phyloP scores from a whole-genome alignment of 2,797 vertebrate species.

The Naso thynnoides region DNA sequence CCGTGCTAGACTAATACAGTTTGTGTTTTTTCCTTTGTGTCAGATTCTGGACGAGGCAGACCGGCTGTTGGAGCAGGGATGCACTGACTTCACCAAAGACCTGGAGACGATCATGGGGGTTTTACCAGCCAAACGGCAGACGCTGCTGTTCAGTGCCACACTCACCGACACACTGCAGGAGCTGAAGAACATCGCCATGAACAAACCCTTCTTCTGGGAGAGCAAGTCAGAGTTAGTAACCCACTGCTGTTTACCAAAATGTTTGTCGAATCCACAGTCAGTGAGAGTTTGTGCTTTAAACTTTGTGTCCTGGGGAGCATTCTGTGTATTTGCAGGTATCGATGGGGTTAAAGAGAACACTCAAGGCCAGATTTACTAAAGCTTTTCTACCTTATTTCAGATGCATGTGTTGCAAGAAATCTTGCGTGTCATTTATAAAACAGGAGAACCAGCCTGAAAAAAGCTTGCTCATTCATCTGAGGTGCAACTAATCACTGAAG shows the following conservation, averaged over 20 bases:
- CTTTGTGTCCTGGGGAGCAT: not conserved
- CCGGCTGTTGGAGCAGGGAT: constrained; percentile 93
- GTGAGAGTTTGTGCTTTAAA: too few species aligned
- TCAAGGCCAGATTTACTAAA: not conserved
- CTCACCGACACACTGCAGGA: constrained; percentile 91
- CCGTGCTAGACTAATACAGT: not conserved
- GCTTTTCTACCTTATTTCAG: constrained; percentile 4
- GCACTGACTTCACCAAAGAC: constrained; percentile 93
- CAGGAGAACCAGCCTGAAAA: constrained; percentile 2
- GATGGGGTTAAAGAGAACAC: not conserved
- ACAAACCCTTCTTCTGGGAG: constrained; percentile 96
- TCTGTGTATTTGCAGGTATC: not conserved
- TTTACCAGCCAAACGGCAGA: constrained; percentile 89
- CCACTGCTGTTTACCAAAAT: not conserved
- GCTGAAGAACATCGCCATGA: constrained; percentile 90
- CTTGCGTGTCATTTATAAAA: constrained; percentile 8
- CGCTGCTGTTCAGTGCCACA: constrained; percentile 95
- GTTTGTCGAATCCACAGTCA: not conserved
- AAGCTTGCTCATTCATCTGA: not conserved
- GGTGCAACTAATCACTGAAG: constrained; percentile 8
- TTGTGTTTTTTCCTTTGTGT: not conserved
- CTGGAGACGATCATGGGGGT: constrained; percentile 90
- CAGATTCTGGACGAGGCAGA: constrained; percentile 97
- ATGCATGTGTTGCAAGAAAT: not conserved
- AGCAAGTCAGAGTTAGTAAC: constrained; percentile 88